Evolutionary conservation across 2,888 invertebrate genomes (phyloP), one percentile per base, ranked within the genome.

Genomic region (Parnassius glacialis): DNA sequence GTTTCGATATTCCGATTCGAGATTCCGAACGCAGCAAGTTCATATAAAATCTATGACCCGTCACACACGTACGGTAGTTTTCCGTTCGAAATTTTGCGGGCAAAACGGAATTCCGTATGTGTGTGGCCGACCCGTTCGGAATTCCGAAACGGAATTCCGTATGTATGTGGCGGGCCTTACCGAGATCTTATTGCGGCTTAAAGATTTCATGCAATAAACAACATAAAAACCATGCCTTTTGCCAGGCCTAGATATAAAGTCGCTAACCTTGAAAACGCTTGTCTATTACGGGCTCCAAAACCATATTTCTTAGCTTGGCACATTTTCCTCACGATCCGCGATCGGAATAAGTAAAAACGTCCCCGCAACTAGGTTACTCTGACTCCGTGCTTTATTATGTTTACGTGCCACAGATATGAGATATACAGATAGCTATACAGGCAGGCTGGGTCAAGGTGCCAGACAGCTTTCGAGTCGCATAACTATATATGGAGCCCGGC

Each of bases 341-440:
- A 79, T 73, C 74, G 72, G 86, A 87, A 88, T 87, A 79, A 83
- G 80, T 80, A 87, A 87, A 83, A 77, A 73, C 70, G 68, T 70
- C 66, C 65, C 72, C 75, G 76, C 81, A 89, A 81, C 82, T 90
- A 87, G 89, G 90, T 88, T 90, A 89, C 78, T 78, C 77, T 72
- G 85, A 74, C 79, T 82, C 79, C 73, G 81, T 85, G 84, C 81
- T 90, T 90, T 89, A 90, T 91, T 90, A 85, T 89, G 76, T 87
- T 85, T 89, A 90, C 90, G 90, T 90, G 90, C 84, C 79, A 81
- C 82, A 84, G 87, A 89, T 89, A 87, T 86, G 84, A 87, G 87
- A 87, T 67, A 69, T 67, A 67, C 68, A 87, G 79, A 83, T 80
- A 48, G 13, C 48, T 48, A 83, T 74, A 76, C 78, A 71, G 69